Evolutionary conservation across 2,888 invertebrate genomes (phyloP).

Genomic region (Dusona sp.): DNA sequence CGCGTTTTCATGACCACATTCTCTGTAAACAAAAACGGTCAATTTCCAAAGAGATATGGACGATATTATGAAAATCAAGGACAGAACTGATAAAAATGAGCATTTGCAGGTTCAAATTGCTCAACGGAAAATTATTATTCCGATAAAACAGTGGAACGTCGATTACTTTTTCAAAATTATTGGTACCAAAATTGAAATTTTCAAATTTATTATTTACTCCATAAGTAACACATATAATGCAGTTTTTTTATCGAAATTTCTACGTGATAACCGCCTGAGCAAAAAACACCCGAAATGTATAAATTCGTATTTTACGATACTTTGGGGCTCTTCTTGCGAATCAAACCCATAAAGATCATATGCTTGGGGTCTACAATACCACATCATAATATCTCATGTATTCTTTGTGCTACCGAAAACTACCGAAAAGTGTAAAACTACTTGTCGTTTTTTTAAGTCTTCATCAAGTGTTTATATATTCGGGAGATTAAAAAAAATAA

Average conservation of each 20-base stretch:
- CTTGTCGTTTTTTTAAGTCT: not conserved
- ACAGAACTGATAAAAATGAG: slow-evolving; percentile 32
- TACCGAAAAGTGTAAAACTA: too few relatives aligned
- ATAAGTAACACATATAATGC: not conserved
- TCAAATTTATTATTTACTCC: not conserved
- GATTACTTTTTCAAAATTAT: slow-evolving; percentile 76
- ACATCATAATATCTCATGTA: too few relatives aligned
- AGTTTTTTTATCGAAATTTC: not conserved
- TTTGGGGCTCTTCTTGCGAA: too few relatives aligned
- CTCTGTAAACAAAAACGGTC: not conserved
- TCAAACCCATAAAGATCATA: too few relatives aligned
- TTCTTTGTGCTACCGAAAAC: too few relatives aligned
- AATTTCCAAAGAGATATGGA: slow-evolving; percentile 57
- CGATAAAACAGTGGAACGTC: slow-evolving; percentile 75
- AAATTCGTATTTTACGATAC: not conserved
- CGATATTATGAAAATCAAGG: slow-evolving; percentile 42
- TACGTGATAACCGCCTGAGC: not conserved
- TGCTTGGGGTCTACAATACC: too few relatives aligned
- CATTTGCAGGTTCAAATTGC: slow-evolving; percentile 8
- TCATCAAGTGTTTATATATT: not conserved
- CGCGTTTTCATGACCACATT: not conserved
- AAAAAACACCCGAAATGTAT: not conserved
- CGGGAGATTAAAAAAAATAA: not conserved
- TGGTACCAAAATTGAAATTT: slow-evolving; percentile 67
- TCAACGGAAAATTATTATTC: slow-evolving; percentile 62